Base-by-base conservation (phyloP, 2,888 invertebrate genomes). In the Tenthredo livida region DNA sequence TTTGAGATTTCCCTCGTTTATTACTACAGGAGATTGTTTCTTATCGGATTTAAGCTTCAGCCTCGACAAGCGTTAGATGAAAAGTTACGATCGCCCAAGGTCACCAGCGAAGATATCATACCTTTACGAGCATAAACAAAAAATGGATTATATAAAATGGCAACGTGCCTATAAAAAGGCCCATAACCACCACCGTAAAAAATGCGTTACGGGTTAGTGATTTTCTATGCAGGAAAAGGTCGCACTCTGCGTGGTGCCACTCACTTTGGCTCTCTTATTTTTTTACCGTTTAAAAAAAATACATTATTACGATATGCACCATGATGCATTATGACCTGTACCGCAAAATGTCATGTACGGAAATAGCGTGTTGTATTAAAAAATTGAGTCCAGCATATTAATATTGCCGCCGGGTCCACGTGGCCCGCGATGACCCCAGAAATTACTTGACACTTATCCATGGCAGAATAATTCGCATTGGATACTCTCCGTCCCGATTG, bases 71-170 rank as follows among this genome's bases (percentile, higher is more conserved):
- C 15, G 61, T n/a, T 80, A 80, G 61, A 80, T 80, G 80, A 80
- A 21, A 61, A 80, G 37, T 80, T 80, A 80, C 61, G 80, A 80
- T 37, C 61, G 58, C 29, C 80, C n/a, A 61, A 61, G 80, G 61
- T 80, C 61, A 61, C 58, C 25, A 40, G 21, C 50, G 50, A 21
- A 80, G 43, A 43, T 73, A 73, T 40, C 77, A 58, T 40, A 80
- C 58, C 61, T 80, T 80, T 80, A 80, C 80, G 80, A 61, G 58
- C 80, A 61, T 61, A 61, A 47, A n/a, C 29, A 78, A 80, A 40
- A 80, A 80, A 33, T 80, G 58, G 61, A 40, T 80, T 21, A 80
- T 40, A 80, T 40, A 80, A 80, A 80, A 40, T 37, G 58, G 40
- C 58, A 40, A 61, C 33, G 61, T 43, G 54, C 50, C 29, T 50